phyloP scores from a whole-genome alignment of 2,888 invertebrate species.

The Theretra japonica region DNA sequence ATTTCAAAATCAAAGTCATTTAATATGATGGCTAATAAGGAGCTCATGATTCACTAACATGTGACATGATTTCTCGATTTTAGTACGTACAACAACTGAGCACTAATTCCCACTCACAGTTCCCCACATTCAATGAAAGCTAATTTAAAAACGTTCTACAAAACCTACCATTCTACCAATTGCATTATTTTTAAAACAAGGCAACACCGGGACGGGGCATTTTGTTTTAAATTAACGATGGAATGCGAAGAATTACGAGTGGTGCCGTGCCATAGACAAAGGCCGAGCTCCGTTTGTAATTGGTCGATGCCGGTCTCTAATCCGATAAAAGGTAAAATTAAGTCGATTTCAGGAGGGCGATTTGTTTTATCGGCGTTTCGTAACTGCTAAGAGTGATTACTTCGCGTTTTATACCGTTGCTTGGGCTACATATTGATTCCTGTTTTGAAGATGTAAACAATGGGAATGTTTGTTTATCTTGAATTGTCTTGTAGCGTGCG shows the following conservation, averaged over 20 bases:
- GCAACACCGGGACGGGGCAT: conserved; percentile 44
- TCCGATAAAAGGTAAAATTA: conserved; percentile 63
- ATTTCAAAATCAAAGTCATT: too few species aligned
- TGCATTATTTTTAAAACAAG: conserved; percentile 16
- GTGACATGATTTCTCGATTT: too few species aligned
- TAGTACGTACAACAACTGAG: not conserved
- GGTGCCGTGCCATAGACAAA: conserved; percentile 42
- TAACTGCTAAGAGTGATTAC: conserved; percentile 42
- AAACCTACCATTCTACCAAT: conserved; percentile 10
- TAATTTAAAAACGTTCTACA: not conserved
- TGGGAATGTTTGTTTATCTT: not conserved
- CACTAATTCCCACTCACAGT: not conserved
- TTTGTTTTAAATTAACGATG: conserved; percentile 79
- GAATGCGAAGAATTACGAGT: conserved; percentile 65
- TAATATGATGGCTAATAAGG: too few species aligned
- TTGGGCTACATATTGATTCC: conserved; percentile 4
- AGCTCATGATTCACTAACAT: not conserved
- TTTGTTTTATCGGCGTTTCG: conserved; percentile 47
- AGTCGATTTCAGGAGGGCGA: conserved; percentile 49
- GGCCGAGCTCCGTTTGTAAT: conserved; percentile 52
- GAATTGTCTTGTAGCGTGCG: too few species aligned
- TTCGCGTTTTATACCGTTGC: conserved; percentile 35
- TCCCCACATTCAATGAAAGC: not conserved
- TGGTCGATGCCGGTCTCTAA: conserved; percentile 55
- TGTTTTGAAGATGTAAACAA: not conserved